A percentile compares a stretch with the other conserved stretches of the same genome.
Evolutionary conservation across 2,113 vertebrate genomes (phyloP).

Genomic region (Aegotheles bennettii): DNA sequence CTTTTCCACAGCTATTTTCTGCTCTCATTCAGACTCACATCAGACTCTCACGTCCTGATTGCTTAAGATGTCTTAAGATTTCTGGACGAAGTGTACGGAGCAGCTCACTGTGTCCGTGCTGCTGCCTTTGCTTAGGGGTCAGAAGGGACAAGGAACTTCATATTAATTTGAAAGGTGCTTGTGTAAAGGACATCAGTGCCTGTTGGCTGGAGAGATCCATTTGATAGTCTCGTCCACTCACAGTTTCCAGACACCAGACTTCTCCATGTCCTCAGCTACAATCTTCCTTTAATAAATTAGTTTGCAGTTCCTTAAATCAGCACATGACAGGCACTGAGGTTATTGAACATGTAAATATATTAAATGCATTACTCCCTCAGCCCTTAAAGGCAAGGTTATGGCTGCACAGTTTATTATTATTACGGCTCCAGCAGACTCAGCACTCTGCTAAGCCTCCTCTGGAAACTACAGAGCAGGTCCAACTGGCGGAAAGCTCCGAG

Average conservation of each 20-base stretch:
- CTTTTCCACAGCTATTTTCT: not conserved
- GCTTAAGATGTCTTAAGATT: not conserved
- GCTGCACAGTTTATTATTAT: not conserved
- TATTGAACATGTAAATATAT: not conserved
- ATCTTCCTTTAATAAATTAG: conserved; percentile 10
- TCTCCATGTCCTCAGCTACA: not conserved
- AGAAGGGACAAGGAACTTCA: not conserved
- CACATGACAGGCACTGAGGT: conserved; percentile 1
- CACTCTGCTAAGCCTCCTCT: not conserved
- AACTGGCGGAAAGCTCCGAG: not conserved
- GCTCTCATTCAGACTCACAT: not conserved
- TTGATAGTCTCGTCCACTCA: conserved; percentile 8
- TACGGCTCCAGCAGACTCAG: conserved; percentile 7
- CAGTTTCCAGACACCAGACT: conserved; percentile 21
- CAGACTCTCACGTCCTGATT: not conserved
- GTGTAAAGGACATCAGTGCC: not conserved
- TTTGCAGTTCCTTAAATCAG: conserved; percentile 38
- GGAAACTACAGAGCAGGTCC: not conserved
- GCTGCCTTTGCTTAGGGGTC: not conserved
- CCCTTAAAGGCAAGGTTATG: not conserved
- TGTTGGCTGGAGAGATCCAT: not conserved
- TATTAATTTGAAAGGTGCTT: not conserved
- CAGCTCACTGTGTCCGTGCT: accelerated
- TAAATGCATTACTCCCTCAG: not conserved
- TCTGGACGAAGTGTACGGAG: accelerated